Evolutionary conservation across 2,797 vertebrate genomes (phyloP).

Genomic region (Erpetoichthys calabaricus): DNA sequence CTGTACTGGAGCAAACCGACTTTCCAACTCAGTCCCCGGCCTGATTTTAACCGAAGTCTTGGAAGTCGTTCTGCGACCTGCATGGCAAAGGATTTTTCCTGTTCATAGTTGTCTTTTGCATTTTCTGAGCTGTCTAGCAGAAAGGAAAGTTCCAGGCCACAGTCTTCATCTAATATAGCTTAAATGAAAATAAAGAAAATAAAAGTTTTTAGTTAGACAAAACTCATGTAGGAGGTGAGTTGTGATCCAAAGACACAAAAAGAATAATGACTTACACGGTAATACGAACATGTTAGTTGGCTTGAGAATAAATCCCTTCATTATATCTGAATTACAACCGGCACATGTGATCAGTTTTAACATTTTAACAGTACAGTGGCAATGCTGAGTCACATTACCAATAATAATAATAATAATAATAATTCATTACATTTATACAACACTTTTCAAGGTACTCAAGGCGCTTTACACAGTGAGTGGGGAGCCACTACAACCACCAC

Average conservation of each 20-base stretch:
- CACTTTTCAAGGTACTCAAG: no score
- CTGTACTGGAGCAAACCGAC: conserved; percentile 81
- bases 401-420: no score
- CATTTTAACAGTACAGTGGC: no score
- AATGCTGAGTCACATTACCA: no score
- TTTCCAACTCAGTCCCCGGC: conserved; percentile 54
- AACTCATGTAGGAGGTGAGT: conserved; percentile 6
- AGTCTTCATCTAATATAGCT: conserved; percentile 66
- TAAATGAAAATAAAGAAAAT: background rate
- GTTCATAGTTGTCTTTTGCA: conserved; percentile 70
- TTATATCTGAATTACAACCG: no score
- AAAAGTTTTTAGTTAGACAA: background rate
- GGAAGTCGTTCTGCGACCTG: conserved; percentile 62
- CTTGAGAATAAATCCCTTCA: background rate
- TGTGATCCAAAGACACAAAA: conserved; percentile 7
- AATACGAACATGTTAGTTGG: no score
- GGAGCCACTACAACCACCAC: no score
- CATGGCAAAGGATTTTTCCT: conserved; percentile 68
- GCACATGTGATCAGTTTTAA: no score
- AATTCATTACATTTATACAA: no score
- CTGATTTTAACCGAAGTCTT: conserved; percentile 48
- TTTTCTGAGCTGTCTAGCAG: conserved; percentile 83
- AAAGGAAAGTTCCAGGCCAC: conserved; percentile 72
- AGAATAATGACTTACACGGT: no score
- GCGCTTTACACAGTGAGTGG: no score